These are phyloP conservation scores for Narcine bancroftii DNA, from an alignment of 2,113 vertebrate genomes.

Conservation along the genomic window DNA sequence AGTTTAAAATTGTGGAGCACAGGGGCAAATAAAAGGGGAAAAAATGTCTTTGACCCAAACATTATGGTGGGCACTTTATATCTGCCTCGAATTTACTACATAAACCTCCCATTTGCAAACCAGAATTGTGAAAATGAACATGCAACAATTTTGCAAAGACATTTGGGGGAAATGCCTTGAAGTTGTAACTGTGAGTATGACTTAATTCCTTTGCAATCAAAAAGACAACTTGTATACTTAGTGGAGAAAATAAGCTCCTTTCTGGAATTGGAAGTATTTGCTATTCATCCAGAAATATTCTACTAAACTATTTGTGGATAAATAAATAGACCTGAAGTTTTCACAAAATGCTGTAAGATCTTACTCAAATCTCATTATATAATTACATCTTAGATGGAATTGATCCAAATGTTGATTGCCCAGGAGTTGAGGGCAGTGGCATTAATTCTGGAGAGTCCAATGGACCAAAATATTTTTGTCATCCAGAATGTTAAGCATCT, in stretches of 20 bases:
- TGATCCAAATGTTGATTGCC: not conserved
- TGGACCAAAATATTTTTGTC: constrained; percentile 16
- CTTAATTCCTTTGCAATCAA: not conserved
- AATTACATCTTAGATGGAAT: not conserved
- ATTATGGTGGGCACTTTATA: no score
- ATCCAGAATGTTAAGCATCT: constrained; percentile 22
- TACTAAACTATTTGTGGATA: not conserved
- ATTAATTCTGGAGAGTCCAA: not conserved
- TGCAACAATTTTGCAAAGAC: not conserved
- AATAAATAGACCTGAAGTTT: not conserved
- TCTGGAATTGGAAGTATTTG: not conserved
- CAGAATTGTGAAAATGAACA: not conserved
- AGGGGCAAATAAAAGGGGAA: no score
- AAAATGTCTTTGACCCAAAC: no score
- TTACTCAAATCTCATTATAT: not conserved
- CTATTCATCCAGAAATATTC: not conserved
- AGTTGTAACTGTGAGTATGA: not conserved
- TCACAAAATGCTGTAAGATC: not conserved
- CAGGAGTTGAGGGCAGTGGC: not conserved
- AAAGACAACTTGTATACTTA: not conserved
- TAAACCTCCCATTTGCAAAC: not conserved
- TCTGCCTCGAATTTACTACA: not conserved
- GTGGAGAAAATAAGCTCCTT: not conserved
- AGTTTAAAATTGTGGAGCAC: no score
- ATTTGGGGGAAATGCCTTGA: not conserved